Percentiles rank a stretch among this genome's conserved stretches.
phyloP scores from a whole-genome alignment of 2,888 invertebrate genomes.

The Quadroppia sp. region DNA sequence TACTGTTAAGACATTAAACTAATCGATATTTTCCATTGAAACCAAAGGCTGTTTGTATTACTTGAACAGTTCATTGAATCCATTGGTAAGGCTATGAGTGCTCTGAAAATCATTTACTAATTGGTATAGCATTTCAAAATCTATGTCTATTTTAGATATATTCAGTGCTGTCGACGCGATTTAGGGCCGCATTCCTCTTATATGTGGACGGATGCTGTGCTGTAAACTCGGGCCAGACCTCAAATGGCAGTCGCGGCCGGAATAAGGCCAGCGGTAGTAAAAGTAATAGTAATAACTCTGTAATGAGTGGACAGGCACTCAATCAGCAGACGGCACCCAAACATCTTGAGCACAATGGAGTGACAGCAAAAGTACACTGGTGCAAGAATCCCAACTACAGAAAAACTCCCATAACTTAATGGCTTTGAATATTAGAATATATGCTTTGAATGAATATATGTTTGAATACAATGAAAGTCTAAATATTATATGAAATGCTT shows the following conservation, averaged over 20 bases:
- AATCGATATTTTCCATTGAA: not conserved
- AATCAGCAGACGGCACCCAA: conserved; percentile 8
- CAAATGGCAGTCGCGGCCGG: not conserved
- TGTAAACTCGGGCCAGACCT: conserved; percentile 2
- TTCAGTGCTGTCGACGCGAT: conserved; percentile 49
- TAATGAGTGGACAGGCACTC: not conserved
- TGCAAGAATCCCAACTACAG: conserved; percentile 28
- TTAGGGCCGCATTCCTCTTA: conserved; percentile 49
- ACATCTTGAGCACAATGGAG: not conserved
- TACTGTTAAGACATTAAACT: no score
- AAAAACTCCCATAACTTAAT: not conserved
- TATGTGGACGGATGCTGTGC: conserved; percentile 41
- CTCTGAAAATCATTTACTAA: not conserved
- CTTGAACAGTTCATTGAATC: conserved; percentile 41
- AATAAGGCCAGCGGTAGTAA: conserved; percentile 25
- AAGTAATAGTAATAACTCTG: conserved; percentile 37
- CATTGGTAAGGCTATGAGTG: conserved; percentile 33
- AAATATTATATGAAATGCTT: no score
- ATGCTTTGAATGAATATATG: no score
- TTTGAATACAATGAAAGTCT: no score
- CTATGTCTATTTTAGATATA: conserved; percentile 41
- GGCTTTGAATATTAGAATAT: no score
- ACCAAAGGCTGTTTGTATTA: conserved; percentile 42
- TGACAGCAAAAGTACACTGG: conserved; percentile 40
- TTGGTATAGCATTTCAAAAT: not conserved